phyloP scores from a whole-genome alignment of 2,113 vertebrate species.

The Pelecanus crispus region DNA sequence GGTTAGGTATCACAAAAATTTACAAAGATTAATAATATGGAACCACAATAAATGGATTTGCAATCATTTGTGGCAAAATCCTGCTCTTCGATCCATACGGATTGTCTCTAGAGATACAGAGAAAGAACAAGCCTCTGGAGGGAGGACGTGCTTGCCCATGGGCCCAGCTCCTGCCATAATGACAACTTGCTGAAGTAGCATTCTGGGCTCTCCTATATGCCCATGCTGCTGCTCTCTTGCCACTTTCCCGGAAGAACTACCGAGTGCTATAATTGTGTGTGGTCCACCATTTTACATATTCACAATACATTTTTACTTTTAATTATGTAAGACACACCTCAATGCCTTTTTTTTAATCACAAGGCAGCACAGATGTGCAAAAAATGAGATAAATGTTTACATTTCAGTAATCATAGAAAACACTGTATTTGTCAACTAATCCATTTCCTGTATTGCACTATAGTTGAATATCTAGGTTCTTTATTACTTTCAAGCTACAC shows the following conservation, averaged over 20 bases:
- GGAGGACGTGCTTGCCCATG: neutral
- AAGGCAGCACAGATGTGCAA: neutral
- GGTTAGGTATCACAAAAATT: neutral
- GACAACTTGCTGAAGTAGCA: neutral
- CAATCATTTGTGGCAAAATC: neutral
- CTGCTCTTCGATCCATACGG: neutral
- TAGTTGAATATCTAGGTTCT: neutral
- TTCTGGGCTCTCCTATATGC: neutral
- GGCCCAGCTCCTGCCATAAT: neutral
- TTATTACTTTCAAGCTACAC: neutral
- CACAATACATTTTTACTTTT: neutral
- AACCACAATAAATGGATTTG: neutral
- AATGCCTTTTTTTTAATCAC: neutral
- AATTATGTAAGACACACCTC: neutral
- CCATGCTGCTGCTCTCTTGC: neutral
- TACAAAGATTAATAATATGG: neutral
- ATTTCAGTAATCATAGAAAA: neutral
- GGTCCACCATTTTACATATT: neutral
- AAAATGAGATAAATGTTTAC: neutral
- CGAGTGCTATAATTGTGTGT: neutral
- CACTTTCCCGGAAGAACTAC: neutral
- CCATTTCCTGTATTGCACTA: neutral
- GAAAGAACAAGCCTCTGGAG: neutral
- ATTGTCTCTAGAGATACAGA: neutral
- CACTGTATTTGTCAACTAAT: neutral